A percentile compares a stretch with the other conserved stretches of the same genome.
phyloP scores from a whole-genome alignment of 2,888 invertebrate genomes.

The Prionchulus punctatus region DNA sequence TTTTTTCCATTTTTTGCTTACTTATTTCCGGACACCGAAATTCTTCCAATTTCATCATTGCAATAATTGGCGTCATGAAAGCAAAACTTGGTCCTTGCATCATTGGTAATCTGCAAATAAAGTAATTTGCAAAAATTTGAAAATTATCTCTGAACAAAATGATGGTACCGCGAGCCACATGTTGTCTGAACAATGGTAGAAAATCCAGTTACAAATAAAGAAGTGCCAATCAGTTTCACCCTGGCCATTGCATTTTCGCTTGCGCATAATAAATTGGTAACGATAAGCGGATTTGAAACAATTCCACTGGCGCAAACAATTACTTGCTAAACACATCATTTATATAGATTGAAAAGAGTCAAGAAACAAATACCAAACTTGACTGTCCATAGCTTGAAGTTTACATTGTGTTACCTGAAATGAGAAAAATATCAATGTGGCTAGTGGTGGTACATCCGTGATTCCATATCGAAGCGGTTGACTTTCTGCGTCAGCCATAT shows the following conservation, averaged over 20 bases:
- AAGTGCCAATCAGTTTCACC: slow-evolving; percentile 9
- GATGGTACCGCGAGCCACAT: slow-evolving; percentile 8
- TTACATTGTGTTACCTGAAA: too few relatives aligned
- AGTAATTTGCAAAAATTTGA: slow-evolving; percentile 1
- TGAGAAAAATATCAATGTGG: too few relatives aligned
- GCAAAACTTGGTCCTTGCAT: slow-evolving; percentile 25
- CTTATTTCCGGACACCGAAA: slow-evolving; percentile 15
- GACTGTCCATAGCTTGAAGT: too few relatives aligned
- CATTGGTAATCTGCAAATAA: slow-evolving; percentile 20
- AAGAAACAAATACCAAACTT: too few relatives aligned
- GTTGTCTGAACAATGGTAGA: slow-evolving; percentile 9
- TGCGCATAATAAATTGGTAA: slow-evolving; percentile 9
- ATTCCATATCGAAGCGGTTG: too few relatives aligned
- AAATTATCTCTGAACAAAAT: neutral
- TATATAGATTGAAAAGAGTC: too few relatives aligned
- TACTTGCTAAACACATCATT: slow-evolving; percentile 14
- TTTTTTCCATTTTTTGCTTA: too few relatives aligned
- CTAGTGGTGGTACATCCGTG: too few relatives aligned
- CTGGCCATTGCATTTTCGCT: neutral
- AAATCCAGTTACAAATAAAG: slow-evolving; percentile 5
- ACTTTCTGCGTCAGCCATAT: too few relatives aligned
- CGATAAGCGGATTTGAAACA: slow-evolving; percentile 5
- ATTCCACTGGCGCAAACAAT: slow-evolving; percentile 11
- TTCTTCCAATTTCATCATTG: slow-evolving; percentile 18
- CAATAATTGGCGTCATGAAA: slow-evolving; percentile 23